Conservation (phyloP, 2,888 invertebrate genomes). For the Elgonia sp. region DNA sequence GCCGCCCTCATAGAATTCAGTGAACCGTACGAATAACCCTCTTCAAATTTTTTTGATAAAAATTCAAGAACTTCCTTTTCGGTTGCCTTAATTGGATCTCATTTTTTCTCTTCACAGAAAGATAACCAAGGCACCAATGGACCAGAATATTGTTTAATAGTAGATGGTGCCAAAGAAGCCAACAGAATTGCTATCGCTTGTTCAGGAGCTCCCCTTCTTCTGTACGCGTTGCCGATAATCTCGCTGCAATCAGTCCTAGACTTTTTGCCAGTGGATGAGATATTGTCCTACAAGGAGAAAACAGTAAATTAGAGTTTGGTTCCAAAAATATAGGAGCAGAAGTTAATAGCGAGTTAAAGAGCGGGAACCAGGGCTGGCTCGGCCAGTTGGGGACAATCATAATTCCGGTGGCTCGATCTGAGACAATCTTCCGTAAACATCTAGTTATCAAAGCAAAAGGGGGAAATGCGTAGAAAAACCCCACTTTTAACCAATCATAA, state of each 20-base stretch:
- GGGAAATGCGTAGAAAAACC: slow-evolving; percentile 70
- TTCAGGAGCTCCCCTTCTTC: neutral
- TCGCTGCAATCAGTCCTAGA: slow-evolving; percentile 66
- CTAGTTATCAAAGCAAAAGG: slow-evolving; percentile 66
- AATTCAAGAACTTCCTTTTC: slow-evolving; percentile 5
- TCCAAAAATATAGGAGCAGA: neutral
- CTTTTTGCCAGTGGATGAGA: slow-evolving; percentile 45
- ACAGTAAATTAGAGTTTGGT: slow-evolving; percentile 36
- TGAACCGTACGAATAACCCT: slow-evolving; percentile 4
- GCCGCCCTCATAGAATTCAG: slow-evolving; percentile 57
- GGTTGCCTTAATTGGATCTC: neutral
- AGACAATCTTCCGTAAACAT: slow-evolving; percentile 68
- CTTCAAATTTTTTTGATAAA: slow-evolving; percentile 28
- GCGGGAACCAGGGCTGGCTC: slow-evolving; percentile 39
- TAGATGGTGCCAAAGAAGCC: slow-evolving; percentile 62
- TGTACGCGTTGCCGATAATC: slow-evolving; percentile 4
- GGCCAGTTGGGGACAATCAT: slow-evolving; percentile 67
- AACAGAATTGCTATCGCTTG: neutral
- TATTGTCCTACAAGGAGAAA: slow-evolving; percentile 68
- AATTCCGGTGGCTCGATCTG: slow-evolving; percentile 57
- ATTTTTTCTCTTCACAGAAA: neutral
- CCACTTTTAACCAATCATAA: slow-evolving; percentile 39
- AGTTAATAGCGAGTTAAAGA: slow-evolving; percentile 28
- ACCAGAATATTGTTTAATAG: slow-evolving; percentile 65
- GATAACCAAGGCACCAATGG: slow-evolving; percentile 14